Evolutionary conservation across 2,113 vertebrate species (phyloP).

Genomic region (Heterotis niloticus): DNA sequence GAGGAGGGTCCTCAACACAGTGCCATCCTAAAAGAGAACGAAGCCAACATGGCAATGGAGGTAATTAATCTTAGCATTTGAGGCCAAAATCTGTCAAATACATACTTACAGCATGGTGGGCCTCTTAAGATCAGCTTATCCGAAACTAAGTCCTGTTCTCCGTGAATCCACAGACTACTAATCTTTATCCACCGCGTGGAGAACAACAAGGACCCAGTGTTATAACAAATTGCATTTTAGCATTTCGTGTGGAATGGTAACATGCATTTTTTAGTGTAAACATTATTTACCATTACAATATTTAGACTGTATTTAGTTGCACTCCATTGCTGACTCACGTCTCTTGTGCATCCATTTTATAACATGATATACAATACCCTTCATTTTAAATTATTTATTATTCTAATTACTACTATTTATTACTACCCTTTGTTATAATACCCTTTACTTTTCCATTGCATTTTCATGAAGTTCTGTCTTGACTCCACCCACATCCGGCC

Average conservation of each 20-base stretch:
- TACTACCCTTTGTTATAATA: not conserved
- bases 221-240: not conserved
- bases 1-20: not conserved
- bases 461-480: not conserved
- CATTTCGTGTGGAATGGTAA: not conserved
- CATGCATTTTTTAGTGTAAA: not conserved
- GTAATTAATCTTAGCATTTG: constrained; percentile 8
- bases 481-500: not conserved
- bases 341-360: too few relatives aligned
- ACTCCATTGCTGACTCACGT: not conserved
- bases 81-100: constrained; percentile 2
- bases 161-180: not conserved
- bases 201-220: not conserved
- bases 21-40: not conserved
- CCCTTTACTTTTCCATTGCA: not conserved
- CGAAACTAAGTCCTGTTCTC: constrained; percentile 2
- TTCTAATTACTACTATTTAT: too few relatives aligned
- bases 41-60: not conserved
- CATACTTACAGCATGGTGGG: constrained; percentile 16
- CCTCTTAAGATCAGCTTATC: constrained; percentile 22
- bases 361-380: too few relatives aligned
- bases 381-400: too few relatives aligned
- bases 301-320: too few relatives aligned
- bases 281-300: not conserved
- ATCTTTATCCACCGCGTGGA: constrained; percentile 5